Evolutionary conservation across 2,888 invertebrate species (phyloP).

Genomic region (Pegoplata infirma): DNA sequence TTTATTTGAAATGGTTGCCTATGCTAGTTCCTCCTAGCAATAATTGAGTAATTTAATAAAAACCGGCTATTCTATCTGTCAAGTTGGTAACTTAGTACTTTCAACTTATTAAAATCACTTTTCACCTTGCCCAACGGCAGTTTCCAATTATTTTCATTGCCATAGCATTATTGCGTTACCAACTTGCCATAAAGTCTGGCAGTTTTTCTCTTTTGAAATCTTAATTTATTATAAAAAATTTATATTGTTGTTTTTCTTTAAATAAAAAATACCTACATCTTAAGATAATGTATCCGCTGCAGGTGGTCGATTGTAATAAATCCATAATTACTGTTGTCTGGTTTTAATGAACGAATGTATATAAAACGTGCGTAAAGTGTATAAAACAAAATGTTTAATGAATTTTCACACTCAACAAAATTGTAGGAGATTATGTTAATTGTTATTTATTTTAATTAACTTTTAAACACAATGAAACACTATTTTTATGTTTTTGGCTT

Average conservation of each 20-base stretch:
- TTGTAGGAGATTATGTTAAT: background rate
- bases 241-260: background rate
- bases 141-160: too few relatives aligned
- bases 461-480: background rate
- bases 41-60: too few relatives aligned
- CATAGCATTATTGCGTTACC: too few relatives aligned
- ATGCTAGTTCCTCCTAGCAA: too few relatives aligned
- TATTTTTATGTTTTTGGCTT: background rate
- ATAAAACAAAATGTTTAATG: background rate
- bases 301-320: slow-evolving; percentile 41
- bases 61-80: too few relatives aligned
- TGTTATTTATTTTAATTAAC: background rate
- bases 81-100: too few relatives aligned
- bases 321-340: slow-evolving; percentile 32
- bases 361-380: background rate
- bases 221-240: too few relatives aligned
- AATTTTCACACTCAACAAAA: background rate
- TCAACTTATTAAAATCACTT: too few relatives aligned
- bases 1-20: too few relatives aligned
- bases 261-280: slow-evolving; percentile 47
- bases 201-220: too few relatives aligned
- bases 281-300: slow-evolving; percentile 27
- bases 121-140: too few relatives aligned
- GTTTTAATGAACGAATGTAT: background rate
- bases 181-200: too few relatives aligned